Evolutionary conservation across 2,797 vertebrate species (phyloP).

Genomic region (Paramormyrops hopkinsi): DNA sequence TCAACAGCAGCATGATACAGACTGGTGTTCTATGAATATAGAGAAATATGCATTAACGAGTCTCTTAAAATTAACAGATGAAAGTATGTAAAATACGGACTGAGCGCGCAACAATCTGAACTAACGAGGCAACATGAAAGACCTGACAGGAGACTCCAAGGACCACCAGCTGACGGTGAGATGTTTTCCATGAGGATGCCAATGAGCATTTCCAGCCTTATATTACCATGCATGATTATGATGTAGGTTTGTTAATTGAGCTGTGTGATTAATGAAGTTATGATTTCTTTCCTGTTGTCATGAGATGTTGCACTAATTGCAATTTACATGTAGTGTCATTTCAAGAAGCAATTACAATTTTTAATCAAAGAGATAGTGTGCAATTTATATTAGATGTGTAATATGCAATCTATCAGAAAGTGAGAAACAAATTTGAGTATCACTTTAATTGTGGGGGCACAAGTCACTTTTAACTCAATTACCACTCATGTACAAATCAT

Average conservation of each 20-base stretch:
- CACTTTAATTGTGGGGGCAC: neutral
- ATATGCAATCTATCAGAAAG: neutral
- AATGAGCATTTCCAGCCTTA: neutral
- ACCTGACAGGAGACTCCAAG: conserved; percentile 29
- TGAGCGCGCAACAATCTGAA: neutral
- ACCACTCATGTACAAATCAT: neutral
- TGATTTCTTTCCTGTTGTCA: neutral
- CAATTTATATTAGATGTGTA: neutral
- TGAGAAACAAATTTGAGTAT: neutral
- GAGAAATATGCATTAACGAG: neutral
- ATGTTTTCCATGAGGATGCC: neutral
- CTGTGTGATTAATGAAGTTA: neutral
- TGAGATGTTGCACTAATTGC: neutral
- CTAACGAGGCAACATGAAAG: conserved; percentile 34
- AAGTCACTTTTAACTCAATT: neutral
- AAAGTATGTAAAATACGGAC: neutral
- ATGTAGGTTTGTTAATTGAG: neutral
- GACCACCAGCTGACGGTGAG: conserved; percentile 44
- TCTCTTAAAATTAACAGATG: neutral
- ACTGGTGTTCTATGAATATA: neutral
- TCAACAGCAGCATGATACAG: neutral
- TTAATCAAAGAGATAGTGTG: neutral
- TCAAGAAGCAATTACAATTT: neutral
- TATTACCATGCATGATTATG: neutral
- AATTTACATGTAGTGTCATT: neutral